Evolutionary conservation across 92 coral and sea anemone species (phyloP), one percentile per base, ranked within the genome.

Genomic region (Epizoanthus rinbou): DNA sequence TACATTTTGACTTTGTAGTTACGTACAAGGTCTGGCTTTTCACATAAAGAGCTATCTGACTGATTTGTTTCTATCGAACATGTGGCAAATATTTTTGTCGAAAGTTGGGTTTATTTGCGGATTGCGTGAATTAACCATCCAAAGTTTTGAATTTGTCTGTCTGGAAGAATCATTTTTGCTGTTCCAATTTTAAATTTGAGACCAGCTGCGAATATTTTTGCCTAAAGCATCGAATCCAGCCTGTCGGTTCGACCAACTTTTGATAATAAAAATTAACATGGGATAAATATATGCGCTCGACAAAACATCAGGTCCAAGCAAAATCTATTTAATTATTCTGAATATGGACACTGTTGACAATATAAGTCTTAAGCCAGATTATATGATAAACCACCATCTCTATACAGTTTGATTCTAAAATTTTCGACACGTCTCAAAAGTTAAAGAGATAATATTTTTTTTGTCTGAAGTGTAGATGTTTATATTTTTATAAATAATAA

Each of bases 1-100:
- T 76, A 59, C 69, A 76, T 74, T 79, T 84, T 82, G 91, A 88
- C 91, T 85, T 87, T 83, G 87, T 85, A 70, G 17, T 37, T 37
- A 13, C 88, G 65, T 75, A 86, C 67, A 65, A 70, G 91, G 97
- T 93, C 97, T 93, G 89, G 91, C 86, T 85, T 62, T 70, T 80
- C 88, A 91, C 87, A 1, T 1, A 6, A 63, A 37, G 35, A 45
- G 41, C 70, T 31, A 78, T 37, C 22, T 21, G 8, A 23, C 23
- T 57, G 17, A 13, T 78, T 78, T 39, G 43, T 62, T 78, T 59
- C 82, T 62, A 41, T 62, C 47, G 15, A 9, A 35, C 82, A 78
- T 43, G 82, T 57, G 35, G 41, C 16, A 63, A 63, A 62, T 5
- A 60, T 62, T 59, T 62, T 15, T 15, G 6, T 19, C 28, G 6